These are phyloP conservation scores for Spilarctia lutea DNA, from an alignment of 2,888 invertebrate species.

Conservation along the genomic window DNA sequence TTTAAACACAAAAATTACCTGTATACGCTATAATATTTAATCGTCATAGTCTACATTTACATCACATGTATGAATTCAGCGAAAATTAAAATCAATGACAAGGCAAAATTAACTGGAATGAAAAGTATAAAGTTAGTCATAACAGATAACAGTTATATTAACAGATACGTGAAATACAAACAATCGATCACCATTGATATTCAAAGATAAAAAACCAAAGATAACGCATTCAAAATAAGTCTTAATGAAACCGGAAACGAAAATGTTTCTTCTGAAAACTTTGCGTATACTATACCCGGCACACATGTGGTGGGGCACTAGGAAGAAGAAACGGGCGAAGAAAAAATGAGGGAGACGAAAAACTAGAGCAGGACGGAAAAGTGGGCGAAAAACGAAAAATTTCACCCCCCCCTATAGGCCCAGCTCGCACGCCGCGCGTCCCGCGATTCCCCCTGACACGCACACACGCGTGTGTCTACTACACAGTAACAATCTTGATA, in stretches of 20 bases:
- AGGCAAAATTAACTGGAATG: background rate
- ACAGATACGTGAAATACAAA: slow-evolving; percentile 26
- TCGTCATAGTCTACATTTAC: background rate
- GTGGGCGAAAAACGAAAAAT: slow-evolving; percentile 87
- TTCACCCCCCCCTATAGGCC: slow-evolving; percentile 72
- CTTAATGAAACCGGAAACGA: slow-evolving; percentile 73
- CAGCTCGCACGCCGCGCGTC: slow-evolving; percentile 60
- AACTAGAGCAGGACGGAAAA: slow-evolving; percentile 87
- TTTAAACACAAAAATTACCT: no score
- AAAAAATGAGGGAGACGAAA: slow-evolving; percentile 87
- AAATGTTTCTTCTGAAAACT: slow-evolving; percentile 53
- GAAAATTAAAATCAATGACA: background rate
- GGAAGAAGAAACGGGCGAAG: slow-evolving; percentile 85
- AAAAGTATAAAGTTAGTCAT: background rate
- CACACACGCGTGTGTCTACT: slow-evolving; percentile 73
- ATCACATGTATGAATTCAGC: background rate
- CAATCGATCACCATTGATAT: slow-evolving; percentile 29
- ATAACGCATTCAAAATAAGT: slow-evolving; percentile 30
- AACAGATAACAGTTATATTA: background rate
- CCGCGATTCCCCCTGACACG: slow-evolving; percentile 69
- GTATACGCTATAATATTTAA: background rate
- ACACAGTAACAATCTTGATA: slow-evolving; percentile 62
- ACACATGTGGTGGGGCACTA: slow-evolving; percentile 87
- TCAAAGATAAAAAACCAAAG: slow-evolving; percentile 32
- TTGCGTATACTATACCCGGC: slow-evolving; percentile 68